Conservation (phyloP, 2,797 vertebrate species). For the Naso thynnoides region DNA sequence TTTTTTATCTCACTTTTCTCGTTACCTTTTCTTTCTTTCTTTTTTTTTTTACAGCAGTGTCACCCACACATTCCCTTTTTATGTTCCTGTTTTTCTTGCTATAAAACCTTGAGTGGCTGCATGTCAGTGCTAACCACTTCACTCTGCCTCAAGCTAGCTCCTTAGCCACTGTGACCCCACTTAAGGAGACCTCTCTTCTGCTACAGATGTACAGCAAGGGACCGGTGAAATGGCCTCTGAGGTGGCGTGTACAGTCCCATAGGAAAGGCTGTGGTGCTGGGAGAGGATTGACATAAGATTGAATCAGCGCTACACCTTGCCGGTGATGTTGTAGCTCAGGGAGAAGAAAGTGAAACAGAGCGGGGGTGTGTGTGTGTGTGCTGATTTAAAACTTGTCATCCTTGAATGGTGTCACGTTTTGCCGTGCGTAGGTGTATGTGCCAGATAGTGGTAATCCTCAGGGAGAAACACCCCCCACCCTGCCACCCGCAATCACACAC, state of each 20-base stretch:
- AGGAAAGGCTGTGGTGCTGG: slow-evolving; percentile 4
- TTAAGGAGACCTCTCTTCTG: slow-evolving; percentile 46
- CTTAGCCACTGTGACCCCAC: slow-evolving; percentile 69
- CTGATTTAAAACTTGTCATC: slow-evolving; percentile 51
- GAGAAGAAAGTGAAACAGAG: slow-evolving; percentile 31
- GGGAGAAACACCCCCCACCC: slow-evolving; percentile 19
- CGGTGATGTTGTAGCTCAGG: slow-evolving; percentile 21
- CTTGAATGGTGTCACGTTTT: slow-evolving; percentile 44
- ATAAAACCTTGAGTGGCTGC: slow-evolving; percentile 9
- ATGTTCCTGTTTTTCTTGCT: slow-evolving; percentile 1
- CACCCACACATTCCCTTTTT: slow-evolving; percentile 1
- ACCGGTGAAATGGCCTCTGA: neutral
- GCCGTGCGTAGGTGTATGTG: slow-evolving; percentile 4
- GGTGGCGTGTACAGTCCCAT: neutral
- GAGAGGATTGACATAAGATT: slow-evolving; percentile 27
- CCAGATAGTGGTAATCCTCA: slow-evolving; percentile 26
- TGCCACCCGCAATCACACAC: neutral
- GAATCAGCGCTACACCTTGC: slow-evolving; percentile 36
- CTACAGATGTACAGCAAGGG: neutral
- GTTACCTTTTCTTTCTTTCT: neutral
- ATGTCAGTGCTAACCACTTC: slow-evolving; percentile 64
- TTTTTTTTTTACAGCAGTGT: neutral
- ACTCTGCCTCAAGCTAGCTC: slow-evolving; percentile 51
- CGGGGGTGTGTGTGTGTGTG: too few relatives aligned
- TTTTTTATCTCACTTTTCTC: slow-evolving; percentile 32